A percentile compares a stretch with the other conserved stretches of the same genome.
Evolutionary conservation across 2,888 invertebrate genomes (phyloP).

Genomic region (Prenolepis imparis): DNA sequence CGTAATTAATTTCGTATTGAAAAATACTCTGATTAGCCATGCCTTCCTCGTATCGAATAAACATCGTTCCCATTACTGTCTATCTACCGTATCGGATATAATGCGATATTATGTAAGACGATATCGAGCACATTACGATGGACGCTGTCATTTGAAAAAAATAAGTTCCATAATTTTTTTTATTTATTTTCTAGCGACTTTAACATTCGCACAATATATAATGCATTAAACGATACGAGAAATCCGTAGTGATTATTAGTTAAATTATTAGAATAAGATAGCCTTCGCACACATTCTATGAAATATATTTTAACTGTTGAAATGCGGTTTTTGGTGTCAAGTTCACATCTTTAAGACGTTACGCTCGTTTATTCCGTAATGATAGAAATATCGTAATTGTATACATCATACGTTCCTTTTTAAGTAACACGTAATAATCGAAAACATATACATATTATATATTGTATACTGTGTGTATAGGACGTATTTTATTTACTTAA

Average conservation of each 20-base stretch:
- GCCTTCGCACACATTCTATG: background rate
- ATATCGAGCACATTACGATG: background rate
- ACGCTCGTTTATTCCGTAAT: background rate
- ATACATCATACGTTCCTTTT: background rate
- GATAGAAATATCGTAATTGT: background rate
- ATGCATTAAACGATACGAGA: background rate
- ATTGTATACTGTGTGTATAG: background rate
- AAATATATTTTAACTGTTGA: background rate
- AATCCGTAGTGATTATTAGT: background rate
- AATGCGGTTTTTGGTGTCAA: background rate
- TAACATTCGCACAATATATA: background rate
- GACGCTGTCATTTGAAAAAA: background rate
- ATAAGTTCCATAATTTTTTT: background rate
- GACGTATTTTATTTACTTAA: background rate
- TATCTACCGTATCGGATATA: conserved; percentile 12
- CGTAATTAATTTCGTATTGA: conserved; percentile 41
- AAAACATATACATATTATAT: background rate
- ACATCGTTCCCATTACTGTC: conserved; percentile 4
- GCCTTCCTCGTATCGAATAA: conserved; percentile 19
- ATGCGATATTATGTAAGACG: conserved; percentile 31
- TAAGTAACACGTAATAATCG: background rate
- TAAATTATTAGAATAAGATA: background rate
- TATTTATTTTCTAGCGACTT: background rate
- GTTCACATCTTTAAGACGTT: background rate
- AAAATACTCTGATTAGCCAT: conserved; percentile 37